phyloP scores from a whole-genome alignment of 2,113 vertebrate genomes.

The Lophura nycthemera region DNA sequence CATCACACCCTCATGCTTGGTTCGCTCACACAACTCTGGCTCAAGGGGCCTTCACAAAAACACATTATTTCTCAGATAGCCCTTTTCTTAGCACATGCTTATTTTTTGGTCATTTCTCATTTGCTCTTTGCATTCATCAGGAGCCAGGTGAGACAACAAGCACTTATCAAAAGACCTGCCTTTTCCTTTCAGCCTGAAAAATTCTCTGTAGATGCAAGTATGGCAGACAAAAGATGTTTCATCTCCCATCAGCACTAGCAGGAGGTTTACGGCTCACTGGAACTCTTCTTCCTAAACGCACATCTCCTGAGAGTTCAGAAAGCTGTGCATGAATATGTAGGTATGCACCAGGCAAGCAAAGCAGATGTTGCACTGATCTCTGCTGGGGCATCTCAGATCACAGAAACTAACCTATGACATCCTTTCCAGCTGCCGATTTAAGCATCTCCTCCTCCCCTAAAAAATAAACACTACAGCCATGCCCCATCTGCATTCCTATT shows the following conservation, averaged over 20 bases:
- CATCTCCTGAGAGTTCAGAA: conserved; percentile 75
- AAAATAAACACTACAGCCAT: not conserved
- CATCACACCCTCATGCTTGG: not conserved
- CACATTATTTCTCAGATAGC: not conserved
- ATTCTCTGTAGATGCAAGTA: not conserved
- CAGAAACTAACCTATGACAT: conserved; percentile 68
- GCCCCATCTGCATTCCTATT: not conserved
- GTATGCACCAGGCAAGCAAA: conserved; percentile 62
- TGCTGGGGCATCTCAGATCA: conserved; percentile 71
- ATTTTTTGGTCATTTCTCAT: not conserved
- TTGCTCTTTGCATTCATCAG: not conserved
- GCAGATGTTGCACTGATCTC: conserved; percentile 78
- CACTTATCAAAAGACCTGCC: not conserved
- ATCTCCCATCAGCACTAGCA: conserved; percentile 30
- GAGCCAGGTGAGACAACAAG: not conserved
- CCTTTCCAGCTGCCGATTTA: conserved; percentile 66
- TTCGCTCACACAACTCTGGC: not conserved
- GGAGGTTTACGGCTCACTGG: conserved; percentile 63
- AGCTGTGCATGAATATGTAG: conserved; percentile 83
- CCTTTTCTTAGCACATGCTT: not conserved
- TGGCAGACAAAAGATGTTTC: not conserved
- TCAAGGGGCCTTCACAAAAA: not conserved
- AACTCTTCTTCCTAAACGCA: conserved; percentile 71
- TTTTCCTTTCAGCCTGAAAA: not conserved
- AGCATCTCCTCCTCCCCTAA: not conserved